phyloP scores from a whole-genome alignment of 2,888 invertebrate species.

The Ophioninae sp. region DNA sequence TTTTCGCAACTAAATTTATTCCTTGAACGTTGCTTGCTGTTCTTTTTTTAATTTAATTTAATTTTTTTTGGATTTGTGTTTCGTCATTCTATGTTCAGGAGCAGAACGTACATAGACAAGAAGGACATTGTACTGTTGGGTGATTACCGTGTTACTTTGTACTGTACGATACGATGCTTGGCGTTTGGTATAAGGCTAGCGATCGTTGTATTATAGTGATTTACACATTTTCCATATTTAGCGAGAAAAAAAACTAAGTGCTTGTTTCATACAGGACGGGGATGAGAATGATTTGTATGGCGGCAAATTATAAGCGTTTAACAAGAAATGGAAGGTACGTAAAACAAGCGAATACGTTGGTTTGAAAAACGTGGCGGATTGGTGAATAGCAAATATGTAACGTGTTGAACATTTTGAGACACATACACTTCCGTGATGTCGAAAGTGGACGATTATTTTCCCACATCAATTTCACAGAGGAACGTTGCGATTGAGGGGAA shows the following conservation, averaged over 20 bases:
- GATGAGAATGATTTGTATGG: not conserved
- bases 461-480: not conserved
- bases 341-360: constrained; percentile 8
- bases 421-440: too few relatives aligned
- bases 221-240: constrained; percentile 4
- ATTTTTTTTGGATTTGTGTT: not conserved
- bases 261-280: not conserved
- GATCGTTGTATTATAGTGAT: constrained; percentile 22
- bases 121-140: constrained; percentile 60
- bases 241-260: not conserved
- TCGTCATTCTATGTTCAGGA: not conserved
- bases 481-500: not conserved
- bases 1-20: constrained; percentile 39
- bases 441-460: too few relatives aligned
- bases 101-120: constrained; percentile 11
- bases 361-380: not conserved
- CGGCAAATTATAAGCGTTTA: not conserved
- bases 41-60: not conserved
- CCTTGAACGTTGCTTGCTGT: constrained; percentile 7
- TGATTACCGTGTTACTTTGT: constrained; percentile 54
- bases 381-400: not conserved
- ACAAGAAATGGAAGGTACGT: constrained; percentile 22
- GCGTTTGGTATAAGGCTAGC: constrained; percentile 16
- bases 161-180: constrained; percentile 50
- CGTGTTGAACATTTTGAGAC: not conserved